Base-by-base conservation (phyloP, 2,888 invertebrate species). In the Temnothorax rugatulus region DNA sequence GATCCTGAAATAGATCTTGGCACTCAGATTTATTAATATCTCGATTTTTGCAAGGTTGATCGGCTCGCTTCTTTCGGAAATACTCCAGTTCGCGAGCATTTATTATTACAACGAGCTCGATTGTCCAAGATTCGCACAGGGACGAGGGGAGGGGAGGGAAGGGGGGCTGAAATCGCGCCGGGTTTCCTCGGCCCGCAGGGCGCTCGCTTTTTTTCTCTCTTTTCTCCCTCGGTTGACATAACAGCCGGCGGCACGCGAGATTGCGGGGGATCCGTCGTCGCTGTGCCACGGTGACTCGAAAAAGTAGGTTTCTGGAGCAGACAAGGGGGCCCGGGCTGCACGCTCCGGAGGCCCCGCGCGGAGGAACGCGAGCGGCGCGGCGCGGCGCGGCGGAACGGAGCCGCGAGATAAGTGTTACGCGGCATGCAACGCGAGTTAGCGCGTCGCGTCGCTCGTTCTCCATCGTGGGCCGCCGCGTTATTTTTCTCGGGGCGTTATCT, bases 251-350 rank as follows among this genome's bases (percentile, higher is more conserved):
- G 34, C 63, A 76, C 50, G 75, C 83, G 87, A 88, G 89, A 87
- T 87, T 85, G 88, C 86, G 88, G 89, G 88, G 29, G 82, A 76
- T 5, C 84, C 83, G 34, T 7, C 34, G 86, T 74, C 89, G 86
- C 85, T 85, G 34, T 34, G 86, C 86, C 85, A 86, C 86, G 84
- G 87, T 83, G 89, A 83, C 83, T 83, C 88, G 86, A 81, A 87
- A 87, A 93, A 93, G 93, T 93, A 92, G 93, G 93, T 93, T 93
- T 93, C 92, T 93, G 92, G 93, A 93, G 93, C 93, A 91, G 54
- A 21, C 85, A 84, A 57, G 73, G 64, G 82, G 59, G 73, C 84
- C 57, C 83, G 84, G 76, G 84, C 83, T 84, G 18, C 69, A 64
- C 64, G 84, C 69, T 34, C 21, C 82, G 64, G n/a, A 66, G 64